Evolutionary conservation across 2,113 vertebrate genomes (phyloP), one percentile per base, ranked within the genome.

Genomic region (Xiphophorus hellerii): DNA sequence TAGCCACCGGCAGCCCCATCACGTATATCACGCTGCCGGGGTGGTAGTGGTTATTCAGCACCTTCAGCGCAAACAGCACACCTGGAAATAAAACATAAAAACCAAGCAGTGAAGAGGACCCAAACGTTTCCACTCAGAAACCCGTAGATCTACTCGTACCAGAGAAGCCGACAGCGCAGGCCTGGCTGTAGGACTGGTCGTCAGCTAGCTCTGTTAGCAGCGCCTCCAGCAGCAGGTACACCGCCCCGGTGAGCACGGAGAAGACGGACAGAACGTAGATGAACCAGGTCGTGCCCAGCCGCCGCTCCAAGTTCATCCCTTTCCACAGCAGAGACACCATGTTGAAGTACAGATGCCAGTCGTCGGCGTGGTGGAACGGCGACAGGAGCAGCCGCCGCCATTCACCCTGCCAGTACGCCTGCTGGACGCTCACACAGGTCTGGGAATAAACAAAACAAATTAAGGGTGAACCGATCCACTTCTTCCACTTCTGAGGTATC

Each of bases 291-390:
- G 95, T 95, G 11, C 96, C 96, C 62, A 99, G 90, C 37, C 91
- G 95, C 10, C 69, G 93, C 83, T 99, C 98, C 92, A 99, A 91
- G 17, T 71, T 89, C 0, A 94, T 87, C 9, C 98, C 97, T 76
- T 99, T 99, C 96, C 96, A 98, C 10, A 99, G 92, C 87, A 99
- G 93, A 51, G 97, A 99, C 3, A 74, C 87, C 97, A 99, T 99
- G 85, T 99, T 99, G 88, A 96, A 99, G 84, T 99, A 99, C 25
- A 99, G 95, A 66, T 99, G 98, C 95, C 94, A 96, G 51, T 99
- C 97, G 6, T 98, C 95, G 0, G 60, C 94, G 3, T 99, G 98
- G 90, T 99, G 97, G 63, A 99, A 27, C 0, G 96, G 96, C 5
- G 97, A 95, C 1, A 98, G 94, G 27, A 98, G 83, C 1, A 99